Percentiles rank a stretch among this genome's conserved stretches.
These are phyloP conservation scores for Oncorhynchus gorbuscha DNA, from an alignment of 2,113 vertebrate genomes.

Conservation along the genomic window DNA sequence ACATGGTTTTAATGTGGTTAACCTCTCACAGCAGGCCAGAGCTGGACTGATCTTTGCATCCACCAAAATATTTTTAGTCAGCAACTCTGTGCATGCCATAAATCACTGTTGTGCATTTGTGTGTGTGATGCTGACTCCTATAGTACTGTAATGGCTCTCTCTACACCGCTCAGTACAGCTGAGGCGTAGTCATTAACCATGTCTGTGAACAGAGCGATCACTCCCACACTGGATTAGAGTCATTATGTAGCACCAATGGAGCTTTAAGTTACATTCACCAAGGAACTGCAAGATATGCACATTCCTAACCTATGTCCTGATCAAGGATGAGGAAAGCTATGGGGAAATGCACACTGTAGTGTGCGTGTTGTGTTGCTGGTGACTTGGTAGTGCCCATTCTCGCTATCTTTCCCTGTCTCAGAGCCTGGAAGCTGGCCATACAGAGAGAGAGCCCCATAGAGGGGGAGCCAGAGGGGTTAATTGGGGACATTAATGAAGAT, in stretches of 20 bases:
- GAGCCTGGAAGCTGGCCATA: not conserved
- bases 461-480: not conserved
- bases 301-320: not conserved
- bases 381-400: too few species aligned
- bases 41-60: slow-evolving; percentile 47
- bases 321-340: too few species aligned
- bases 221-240: not conserved
- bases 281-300: slow-evolving; percentile 1
- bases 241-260: not conserved
- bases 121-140: slow-evolving; percentile 3
- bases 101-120: slow-evolving; percentile 8
- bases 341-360: too few species aligned
- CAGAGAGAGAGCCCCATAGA: not conserved
- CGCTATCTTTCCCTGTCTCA: not conserved
- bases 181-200: slow-evolving; percentile 2
- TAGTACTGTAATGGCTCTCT: not conserved
- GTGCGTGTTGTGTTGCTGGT: too few species aligned
- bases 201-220: not conserved
- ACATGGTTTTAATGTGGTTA: slow-evolving; percentile 60
- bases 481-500: slow-evolving; percentile 2
- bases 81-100: slow-evolving; percentile 28
- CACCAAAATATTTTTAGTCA: slow-evolving; percentile 33
- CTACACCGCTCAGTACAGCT: not conserved
- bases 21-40: slow-evolving; percentile 24
- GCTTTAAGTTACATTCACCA: not conserved